phyloP scores from a whole-genome alignment of 2,113 vertebrate species.

The Panthera uncia region DNA sequence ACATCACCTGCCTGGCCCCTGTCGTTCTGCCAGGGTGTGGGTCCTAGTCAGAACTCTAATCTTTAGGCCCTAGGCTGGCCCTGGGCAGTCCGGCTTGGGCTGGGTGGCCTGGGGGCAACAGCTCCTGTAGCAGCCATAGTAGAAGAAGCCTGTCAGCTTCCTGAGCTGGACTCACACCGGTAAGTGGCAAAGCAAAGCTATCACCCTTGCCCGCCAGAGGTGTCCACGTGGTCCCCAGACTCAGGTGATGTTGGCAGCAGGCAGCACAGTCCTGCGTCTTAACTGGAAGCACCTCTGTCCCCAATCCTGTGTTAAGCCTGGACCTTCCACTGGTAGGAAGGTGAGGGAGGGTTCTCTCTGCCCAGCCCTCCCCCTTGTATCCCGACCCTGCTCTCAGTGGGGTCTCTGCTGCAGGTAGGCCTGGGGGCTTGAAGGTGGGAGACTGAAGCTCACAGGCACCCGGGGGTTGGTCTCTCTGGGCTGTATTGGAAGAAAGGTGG shows the following conservation, averaged over 20 bases:
- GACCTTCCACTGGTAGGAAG: not conserved
- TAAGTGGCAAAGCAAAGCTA: not conserved
- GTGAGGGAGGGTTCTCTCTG: not conserved
- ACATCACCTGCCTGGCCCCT: not conserved
- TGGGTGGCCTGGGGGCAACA: not conserved
- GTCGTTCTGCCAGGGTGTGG: not conserved
- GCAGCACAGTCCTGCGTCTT: not conserved
- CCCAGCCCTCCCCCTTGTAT: not conserved
- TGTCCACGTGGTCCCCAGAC: not conserved
- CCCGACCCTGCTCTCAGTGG: not conserved
- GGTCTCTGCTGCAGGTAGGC: not conserved
- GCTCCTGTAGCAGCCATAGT: not conserved
- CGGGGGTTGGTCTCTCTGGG: not conserved
- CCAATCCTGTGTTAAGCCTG: not conserved
- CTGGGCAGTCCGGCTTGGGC: not conserved
- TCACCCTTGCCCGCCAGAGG: not conserved
- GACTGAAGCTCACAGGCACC: not conserved
- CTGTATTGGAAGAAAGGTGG: not conserved
- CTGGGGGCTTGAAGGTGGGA: not conserved
- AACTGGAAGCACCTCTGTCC: not conserved
- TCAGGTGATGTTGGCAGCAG: not conserved
- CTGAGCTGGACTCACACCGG: not conserved
- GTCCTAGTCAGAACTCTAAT: not conserved
- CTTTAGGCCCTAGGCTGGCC: not conserved
- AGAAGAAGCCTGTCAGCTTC: conserved; percentile 1